Evolutionary conservation across 2,888 invertebrate species (phyloP), one percentile per base, ranked within the genome.

Genomic region (Toxonevra muliebris): DNA sequence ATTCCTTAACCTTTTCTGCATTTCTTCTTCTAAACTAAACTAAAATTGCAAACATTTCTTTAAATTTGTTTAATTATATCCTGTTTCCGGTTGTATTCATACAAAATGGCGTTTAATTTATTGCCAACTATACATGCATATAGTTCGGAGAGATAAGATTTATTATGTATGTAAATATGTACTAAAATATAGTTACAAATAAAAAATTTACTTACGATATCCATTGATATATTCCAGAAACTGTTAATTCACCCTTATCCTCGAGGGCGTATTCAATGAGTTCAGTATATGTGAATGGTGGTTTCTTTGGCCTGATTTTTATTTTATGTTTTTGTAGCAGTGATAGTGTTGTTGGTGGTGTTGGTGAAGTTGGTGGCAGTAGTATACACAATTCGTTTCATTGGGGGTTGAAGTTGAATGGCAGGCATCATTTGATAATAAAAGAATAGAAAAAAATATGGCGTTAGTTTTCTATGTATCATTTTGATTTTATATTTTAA

Each of bases 151-250:
- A 9, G 5, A 15, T 40, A 15, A 59, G 50, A 68, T 57, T 67
- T 53, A 43, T 62, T 62, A 19, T 60, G 20, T 57, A 41, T 20
- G 9, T 15, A 43, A 30, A 13, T 61, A 12, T 40, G 15, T 52
- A 53, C 17, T 40, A 42, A 17, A 1, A 57, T 48, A 13, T 61
- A 15, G 15, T 13, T 41, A 12, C 20, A 12, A 17, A n/a, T 19
- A 55, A 40, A 13, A 52, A 61, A 69, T 69, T 55, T 77, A 92
- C 95, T 94, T 87, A 95, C 95, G 95, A 94, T 80, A 96, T 95
- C 95, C 95, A 95, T 78, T 93, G 92, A 84, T 96, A 96, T 76
- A 96, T 95, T 65, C 93, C 95, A 8, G 95, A 95, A 45, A 95
- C 95, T 1, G 95, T 95, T 72, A 96, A 86, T 86, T 95, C 93